Base-by-base conservation (phyloP, 2,797 vertebrate species). In the Adrianichthys oophorus region DNA sequence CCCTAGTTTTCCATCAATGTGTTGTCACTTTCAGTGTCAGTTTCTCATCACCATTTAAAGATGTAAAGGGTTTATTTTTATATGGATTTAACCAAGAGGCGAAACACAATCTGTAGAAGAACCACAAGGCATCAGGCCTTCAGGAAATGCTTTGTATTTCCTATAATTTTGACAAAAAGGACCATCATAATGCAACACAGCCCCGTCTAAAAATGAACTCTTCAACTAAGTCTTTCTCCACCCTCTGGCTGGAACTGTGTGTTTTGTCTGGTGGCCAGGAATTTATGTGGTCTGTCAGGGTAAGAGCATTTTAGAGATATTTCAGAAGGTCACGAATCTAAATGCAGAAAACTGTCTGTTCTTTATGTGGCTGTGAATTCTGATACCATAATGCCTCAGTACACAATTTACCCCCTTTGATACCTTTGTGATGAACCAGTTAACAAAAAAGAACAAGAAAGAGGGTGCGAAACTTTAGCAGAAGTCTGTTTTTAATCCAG, bases 211-310 rank as follows among this genome's bases (percentile, higher is more conserved):
- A 74, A 76, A 74, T 71, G 41, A 65, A 32, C 74, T 74, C 65
- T 74, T 32, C 51, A 48, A 79, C 24, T 66, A 60, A 57, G 58
- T 71, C 55, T 37, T 72, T 53, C 58, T 67, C 71, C 67, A 72
- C 74, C 58, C 72, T 73, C 52, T 76, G 75, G 62, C 56, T 62
- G 65, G 74, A 72, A 75, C 79, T 78, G 71, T 84, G 71, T 78
- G 57, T 80, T 83, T 75, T 83, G 75, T 72, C 78, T 69, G 55
- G 29, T 62, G 48, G 76, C 62, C 64, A 79, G 79, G 82, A 90
- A 88, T 83, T 61, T 65, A 72, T 87, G 83, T 85, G 89, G 86
- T 84, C 56, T 84, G 62, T 68, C 74, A 76, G 77, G 75, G 44
- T 62, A 85, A 76, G 79, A 82, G 52, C 53, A 59, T 67, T 74